Percentiles rank a stretch among this genome's conserved stretches.
Evolutionary conservation across 2,113 vertebrate species (phyloP).

Genomic region (Xerus inauris): DNA sequence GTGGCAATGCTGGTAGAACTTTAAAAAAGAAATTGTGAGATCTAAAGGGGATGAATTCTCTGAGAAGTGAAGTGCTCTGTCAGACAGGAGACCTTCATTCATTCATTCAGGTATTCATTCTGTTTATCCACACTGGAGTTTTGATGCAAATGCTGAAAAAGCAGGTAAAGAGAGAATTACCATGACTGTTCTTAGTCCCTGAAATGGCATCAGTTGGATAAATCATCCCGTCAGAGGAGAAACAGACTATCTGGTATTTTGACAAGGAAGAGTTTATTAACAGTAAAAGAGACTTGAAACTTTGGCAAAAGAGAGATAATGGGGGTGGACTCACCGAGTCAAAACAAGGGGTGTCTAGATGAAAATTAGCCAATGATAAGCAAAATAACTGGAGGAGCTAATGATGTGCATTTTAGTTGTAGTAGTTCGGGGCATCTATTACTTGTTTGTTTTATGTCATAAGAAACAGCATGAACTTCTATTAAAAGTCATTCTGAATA

Average conservation of each 20-base stretch:
- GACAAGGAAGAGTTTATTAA: constrained; percentile 68
- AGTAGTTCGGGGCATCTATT: neutral
- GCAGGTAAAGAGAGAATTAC: constrained; percentile 38
- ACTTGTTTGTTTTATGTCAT: neutral
- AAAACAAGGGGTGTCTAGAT: constrained; percentile 32
- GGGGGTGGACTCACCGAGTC: neutral
- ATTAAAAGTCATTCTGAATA: constrained; percentile 37
- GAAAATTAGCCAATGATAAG: constrained; percentile 47
- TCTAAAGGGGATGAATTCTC: neutral
- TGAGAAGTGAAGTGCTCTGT: neutral
- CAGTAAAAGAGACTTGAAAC: constrained; percentile 35
- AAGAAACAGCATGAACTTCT: neutral
- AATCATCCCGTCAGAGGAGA: neutral
- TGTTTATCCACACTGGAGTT: neutral
- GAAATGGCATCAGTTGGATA: constrained; percentile 48
- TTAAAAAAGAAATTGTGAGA: neutral
- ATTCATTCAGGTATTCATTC: too few species aligned
- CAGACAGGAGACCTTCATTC: too few species aligned
- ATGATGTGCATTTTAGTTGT: neutral
- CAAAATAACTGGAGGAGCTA: constrained; percentile 4
- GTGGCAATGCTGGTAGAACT: neutral
- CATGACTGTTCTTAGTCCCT: neutral
- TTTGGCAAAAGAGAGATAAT: constrained; percentile 37
- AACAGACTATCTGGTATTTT: constrained; percentile 66
- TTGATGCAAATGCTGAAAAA: constrained; percentile 56